Evolutionary conservation across 2,113 vertebrate genomes (phyloP), one percentile per base, ranked within the genome.

Genomic region (Madoqua kirkii): DNA sequence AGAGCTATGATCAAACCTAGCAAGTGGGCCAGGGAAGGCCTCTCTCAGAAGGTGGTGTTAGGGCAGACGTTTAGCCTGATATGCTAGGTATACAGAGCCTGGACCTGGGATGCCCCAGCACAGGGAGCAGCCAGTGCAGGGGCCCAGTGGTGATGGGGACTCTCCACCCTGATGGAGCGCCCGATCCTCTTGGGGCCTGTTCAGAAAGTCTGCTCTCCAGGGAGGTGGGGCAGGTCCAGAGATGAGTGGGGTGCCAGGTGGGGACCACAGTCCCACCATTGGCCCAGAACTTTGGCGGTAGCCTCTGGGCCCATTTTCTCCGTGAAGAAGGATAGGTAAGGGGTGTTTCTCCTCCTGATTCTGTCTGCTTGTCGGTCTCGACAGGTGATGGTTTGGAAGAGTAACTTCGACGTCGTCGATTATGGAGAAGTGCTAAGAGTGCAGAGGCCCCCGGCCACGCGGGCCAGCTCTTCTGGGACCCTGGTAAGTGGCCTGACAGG

Each of bases 301-400:
- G 6, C 33, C 79, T 74, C 62, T 59, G 21, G 82, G 85, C 45
- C 71, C 21, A 0, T 84, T 76, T 86, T 16, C 40, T 62, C 71
- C 3, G 0, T 52, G 81, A 52, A 60, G 36, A 16, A 36, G 33
- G 19, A 40, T 36, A n/a, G 36, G 14, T 2, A 25, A 83, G 31
- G 31, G 29, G 0, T 25, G 36, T 67, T 59, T 83, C 48, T 36
- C 45, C 19, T 67, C 36, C 79, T 98, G 5, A 96, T 84, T 43
- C 87, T 57, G 5, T 64, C 31, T 85, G 7, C 48, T 55, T 60
- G 5, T 91, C 97, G 98, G 83, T 81, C 96, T 97, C 79, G 96
- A 11, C 98, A 99, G 99, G 99, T 99, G 45, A 99, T 99, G 99
- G 99, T 99, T 89, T 99, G 99, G 99, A 99, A 99, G 98, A 99